Evolutionary conservation across 2,888 invertebrate species (phyloP).

Genomic region (Lithophane leautieri): DNA sequence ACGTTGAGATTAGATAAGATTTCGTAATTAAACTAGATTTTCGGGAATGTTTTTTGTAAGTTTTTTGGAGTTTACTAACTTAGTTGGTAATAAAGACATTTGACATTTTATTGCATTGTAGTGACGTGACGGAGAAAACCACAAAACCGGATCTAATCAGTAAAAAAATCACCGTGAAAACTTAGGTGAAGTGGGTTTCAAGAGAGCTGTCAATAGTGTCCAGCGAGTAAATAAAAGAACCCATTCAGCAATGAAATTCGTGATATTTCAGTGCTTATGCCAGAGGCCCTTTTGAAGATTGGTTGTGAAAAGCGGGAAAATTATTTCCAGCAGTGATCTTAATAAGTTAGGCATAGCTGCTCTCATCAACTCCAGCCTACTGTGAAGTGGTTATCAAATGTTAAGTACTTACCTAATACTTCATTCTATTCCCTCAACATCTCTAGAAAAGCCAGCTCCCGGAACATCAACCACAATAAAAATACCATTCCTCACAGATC

Average conservation of each 20-base stretch:
- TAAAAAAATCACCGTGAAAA: too few relatives aligned
- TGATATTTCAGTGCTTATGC: neutral
- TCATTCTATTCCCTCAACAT: neutral
- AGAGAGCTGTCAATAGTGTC: too few relatives aligned
- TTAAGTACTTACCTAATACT: too few relatives aligned
- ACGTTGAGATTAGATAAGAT: slow-evolving; percentile 1
- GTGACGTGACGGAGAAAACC: neutral
- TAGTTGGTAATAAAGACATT: too few relatives aligned
- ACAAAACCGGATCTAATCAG: too few relatives aligned
- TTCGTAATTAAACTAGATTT: slow-evolving; percentile 20
- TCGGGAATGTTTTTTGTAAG: too few relatives aligned
- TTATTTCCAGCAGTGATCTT: neutral
- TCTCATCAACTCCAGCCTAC: neutral
- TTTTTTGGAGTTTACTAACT: too few relatives aligned
- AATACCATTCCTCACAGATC: neutral
- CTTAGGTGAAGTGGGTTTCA: too few relatives aligned
- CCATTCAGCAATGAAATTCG: neutral
- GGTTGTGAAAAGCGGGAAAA: neutral
- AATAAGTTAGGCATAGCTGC: neutral
- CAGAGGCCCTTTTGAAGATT: neutral
- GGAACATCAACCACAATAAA: neutral
- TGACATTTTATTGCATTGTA: neutral
- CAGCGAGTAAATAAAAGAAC: neutral
- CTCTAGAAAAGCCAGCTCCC: neutral
- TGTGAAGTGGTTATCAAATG: neutral